Evolutionary conservation across 2,113 vertebrate species (phyloP).

Genomic region (Thinocorus orbignyianus): DNA sequence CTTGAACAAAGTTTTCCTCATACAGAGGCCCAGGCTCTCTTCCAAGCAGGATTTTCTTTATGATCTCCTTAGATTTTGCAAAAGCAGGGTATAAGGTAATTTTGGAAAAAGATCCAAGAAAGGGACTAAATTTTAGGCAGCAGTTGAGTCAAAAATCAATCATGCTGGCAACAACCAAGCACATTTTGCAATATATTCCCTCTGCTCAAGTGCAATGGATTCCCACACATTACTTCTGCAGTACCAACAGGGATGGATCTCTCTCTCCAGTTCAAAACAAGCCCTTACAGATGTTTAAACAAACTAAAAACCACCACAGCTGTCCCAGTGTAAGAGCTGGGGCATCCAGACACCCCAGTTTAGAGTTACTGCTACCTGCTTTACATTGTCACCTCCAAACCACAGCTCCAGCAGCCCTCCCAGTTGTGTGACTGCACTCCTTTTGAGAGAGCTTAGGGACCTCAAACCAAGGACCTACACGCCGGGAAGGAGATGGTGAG

Average conservation of each 20-base stretch:
- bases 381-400: neutral
- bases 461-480: too few species aligned
- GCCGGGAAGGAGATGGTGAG: fast-evolving
- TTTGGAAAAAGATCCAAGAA: neutral
- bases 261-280: neutral
- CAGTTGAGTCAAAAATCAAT: neutral
- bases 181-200: neutral
- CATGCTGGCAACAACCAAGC: neutral
- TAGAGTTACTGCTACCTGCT: neutral
- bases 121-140: neutral
- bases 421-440: neutral
- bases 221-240: neutral
- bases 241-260: neutral
- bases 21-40: neutral
- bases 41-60: neutral
- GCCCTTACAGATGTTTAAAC: neutral
- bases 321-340: neutral
- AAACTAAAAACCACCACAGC: neutral
- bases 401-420: neutral
- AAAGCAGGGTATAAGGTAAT: neutral
- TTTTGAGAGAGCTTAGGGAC: neutral
- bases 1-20: neutral
- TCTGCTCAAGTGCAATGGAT: neutral
- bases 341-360: neutral
- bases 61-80: neutral